These are phyloP conservation scores for Sterrhoptilus dennistouni DNA, from an alignment of 2,113 vertebrate genomes.

Conservation along the genomic window DNA sequence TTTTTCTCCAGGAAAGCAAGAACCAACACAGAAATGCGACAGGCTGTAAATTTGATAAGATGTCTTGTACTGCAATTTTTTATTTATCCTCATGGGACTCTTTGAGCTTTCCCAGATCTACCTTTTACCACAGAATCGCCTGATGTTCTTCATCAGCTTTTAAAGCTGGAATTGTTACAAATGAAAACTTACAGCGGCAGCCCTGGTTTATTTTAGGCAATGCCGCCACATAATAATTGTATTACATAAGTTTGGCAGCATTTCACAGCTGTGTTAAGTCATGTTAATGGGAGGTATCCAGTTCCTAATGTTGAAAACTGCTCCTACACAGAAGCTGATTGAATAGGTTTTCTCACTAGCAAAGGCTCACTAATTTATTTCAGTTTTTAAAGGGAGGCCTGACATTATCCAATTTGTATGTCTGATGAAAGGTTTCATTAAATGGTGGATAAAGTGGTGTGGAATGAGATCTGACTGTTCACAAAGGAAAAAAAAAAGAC, in stretches of 20 bases:
- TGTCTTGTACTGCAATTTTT: not conserved
- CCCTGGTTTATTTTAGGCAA: conserved; percentile 39
- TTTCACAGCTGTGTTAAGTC: conserved; percentile 58
- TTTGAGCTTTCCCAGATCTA: conserved; percentile 53
- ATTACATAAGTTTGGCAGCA: conserved; percentile 26
- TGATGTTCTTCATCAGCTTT: conserved; percentile 30
- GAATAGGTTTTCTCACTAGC: not conserved
- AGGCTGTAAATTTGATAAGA: conserved; percentile 36
- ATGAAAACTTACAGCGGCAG: conserved; percentile 27
- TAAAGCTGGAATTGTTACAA: conserved; percentile 44
- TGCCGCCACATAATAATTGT: conserved; percentile 13
- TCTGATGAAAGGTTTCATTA: conserved; percentile 7
- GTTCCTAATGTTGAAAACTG: conserved; percentile 58
- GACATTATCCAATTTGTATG: not conserved
- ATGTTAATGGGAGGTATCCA: conserved; percentile 44
- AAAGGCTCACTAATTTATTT: not conserved
- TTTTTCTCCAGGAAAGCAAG: not conserved
- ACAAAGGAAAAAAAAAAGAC: accelerated
- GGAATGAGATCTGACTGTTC: not conserved
- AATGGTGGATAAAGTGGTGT: not conserved
- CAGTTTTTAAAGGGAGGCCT: not conserved
- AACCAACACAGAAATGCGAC: not conserved
- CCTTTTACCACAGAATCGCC: not conserved
- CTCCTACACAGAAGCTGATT: conserved; percentile 44
- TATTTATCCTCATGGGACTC: conserved; percentile 5